These are phyloP conservation scores for Brotula barbata DNA, from an alignment of 2,797 vertebrate species.

Conservation along the genomic window DNA sequence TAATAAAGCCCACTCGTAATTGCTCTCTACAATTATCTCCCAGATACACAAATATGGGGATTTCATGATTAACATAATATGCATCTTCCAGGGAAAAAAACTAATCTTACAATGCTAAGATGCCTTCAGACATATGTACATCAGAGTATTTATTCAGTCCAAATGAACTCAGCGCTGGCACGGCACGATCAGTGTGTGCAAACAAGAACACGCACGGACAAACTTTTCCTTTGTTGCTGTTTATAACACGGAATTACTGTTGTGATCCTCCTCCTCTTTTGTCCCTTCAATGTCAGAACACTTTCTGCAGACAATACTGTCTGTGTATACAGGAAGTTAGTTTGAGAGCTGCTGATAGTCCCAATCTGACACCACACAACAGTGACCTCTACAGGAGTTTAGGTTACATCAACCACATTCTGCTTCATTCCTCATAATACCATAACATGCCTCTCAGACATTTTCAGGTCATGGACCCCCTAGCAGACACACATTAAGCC, in stretches of 20 bases:
- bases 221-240: conserved; percentile 61
- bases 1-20: conserved; percentile 95
- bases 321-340: conserved; percentile 33
- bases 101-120: conserved; percentile 85
- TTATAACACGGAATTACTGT: conserved; percentile 65
- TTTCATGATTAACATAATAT: conserved; percentile 96
- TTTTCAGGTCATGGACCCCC: not conserved
- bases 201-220: conserved; percentile 63
- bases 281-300: conserved; percentile 69
- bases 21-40: conserved; percentile 91
- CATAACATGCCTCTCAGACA: conserved; percentile 1
- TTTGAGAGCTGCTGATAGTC: conserved; percentile 26
- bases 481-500: conserved; percentile 3
- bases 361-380: conserved; percentile 70
- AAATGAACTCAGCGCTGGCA: conserved; percentile 72
- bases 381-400: conserved; percentile 83
- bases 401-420: conserved; percentile 39
- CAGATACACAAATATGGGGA: conserved; percentile 93
- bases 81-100: conserved; percentile 90
- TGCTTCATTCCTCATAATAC: not conserved
- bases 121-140: conserved; percentile 78
- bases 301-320: conserved; percentile 33
- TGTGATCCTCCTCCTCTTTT: conserved; percentile 56
- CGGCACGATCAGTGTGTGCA: conserved; percentile 67
- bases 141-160: conserved; percentile 71